These are phyloP conservation scores for Telenomus remus DNA, from an alignment of 1,140 invertebrate species.

Conservation along the genomic window DNA sequence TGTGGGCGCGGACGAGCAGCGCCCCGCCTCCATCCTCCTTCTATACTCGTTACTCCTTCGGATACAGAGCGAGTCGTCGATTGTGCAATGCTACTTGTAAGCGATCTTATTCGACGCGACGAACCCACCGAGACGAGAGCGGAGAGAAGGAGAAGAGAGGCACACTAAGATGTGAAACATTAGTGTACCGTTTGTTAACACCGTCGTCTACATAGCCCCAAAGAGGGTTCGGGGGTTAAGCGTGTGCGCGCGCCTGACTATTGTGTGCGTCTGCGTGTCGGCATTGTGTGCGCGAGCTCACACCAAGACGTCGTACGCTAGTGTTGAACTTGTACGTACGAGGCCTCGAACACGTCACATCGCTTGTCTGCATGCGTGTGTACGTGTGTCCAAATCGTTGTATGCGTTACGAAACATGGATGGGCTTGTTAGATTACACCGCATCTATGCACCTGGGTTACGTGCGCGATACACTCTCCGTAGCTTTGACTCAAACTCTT, in stretches of 20 bases:
- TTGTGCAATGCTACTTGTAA: slow-evolving; percentile 65
- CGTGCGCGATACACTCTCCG: slow-evolving; percentile 50
- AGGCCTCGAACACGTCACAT: slow-evolving; percentile 27
- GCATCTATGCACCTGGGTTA: slow-evolving; percentile 58
- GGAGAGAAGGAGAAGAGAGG: slow-evolving; percentile 58
- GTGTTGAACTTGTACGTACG: slow-evolving; percentile 47
- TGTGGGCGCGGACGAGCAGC: slow-evolving; percentile 72
- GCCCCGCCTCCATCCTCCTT: slow-evolving; percentile 73
- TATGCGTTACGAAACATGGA: slow-evolving; percentile 56
- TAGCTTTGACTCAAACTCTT: slow-evolving; percentile 32
- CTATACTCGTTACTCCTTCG: slow-evolving; percentile 56
- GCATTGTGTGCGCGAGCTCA: slow-evolving; percentile 34
- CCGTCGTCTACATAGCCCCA: slow-evolving; percentile 71
- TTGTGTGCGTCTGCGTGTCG: slow-evolving; percentile 52
- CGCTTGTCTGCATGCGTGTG: slow-evolving; percentile 33
- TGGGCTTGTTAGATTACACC: slow-evolving; percentile 59
- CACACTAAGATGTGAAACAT: slow-evolving; percentile 74
- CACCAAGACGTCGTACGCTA: slow-evolving; percentile 28
- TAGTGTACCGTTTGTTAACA: slow-evolving; percentile 76
- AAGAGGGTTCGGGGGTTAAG: slow-evolving; percentile 59
- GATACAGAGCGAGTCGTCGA: slow-evolving; percentile 53
- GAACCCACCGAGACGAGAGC: slow-evolving; percentile 52
- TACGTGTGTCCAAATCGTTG: slow-evolving; percentile 17
- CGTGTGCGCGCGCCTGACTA: slow-evolving; percentile 53
- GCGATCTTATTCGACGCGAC: slow-evolving; percentile 69